Evolutionary conservation across 2,797 vertebrate species (phyloP).

Genomic region (Girardinus metallicus): DNA sequence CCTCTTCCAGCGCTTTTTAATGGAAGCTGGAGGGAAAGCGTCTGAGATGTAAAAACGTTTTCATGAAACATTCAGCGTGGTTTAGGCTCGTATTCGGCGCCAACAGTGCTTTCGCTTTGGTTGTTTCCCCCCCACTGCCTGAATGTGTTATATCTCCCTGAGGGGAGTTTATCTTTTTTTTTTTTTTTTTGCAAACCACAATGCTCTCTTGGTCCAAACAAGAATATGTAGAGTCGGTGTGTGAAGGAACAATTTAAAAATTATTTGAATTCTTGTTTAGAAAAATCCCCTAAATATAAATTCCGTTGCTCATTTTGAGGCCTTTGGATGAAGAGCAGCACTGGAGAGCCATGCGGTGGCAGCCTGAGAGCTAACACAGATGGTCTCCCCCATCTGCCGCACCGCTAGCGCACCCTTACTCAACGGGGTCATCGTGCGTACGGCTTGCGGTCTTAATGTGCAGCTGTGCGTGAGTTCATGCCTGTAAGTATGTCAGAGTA

Average conservation of each 20-base stretch:
- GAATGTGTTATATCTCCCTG: constrained; percentile 44
- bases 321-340: constrained; percentile 36
- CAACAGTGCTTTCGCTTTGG: constrained; percentile 54
- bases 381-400: constrained; percentile 68
- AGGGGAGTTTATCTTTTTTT: constrained; percentile 56
- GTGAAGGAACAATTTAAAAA: constrained; percentile 20
- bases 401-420: constrained; percentile 52
- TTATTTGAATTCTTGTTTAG: constrained; percentile 7
- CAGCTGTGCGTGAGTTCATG: not conserved
- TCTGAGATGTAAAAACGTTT: constrained; percentile 68
- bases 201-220: constrained; percentile 45
- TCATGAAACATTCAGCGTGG: constrained; percentile 77
- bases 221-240: constrained; percentile 28
- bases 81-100: constrained; percentile 56
- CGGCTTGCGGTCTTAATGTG: constrained; percentile 25
- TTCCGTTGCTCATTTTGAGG: constrained; percentile 19
- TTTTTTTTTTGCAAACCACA: not conserved
- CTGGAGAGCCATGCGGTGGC: constrained; percentile 37
- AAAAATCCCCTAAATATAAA: not conserved
- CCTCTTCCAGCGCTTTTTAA: constrained; percentile 60
- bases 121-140: constrained; percentile 29
- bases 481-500: not conserved
- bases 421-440: constrained; percentile 53
- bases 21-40: constrained; percentile 61
- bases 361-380: constrained; percentile 65